Percentiles rank a stretch among this genome's conserved stretches.
These are phyloP conservation scores for Antigone vipio DNA, from an alignment of 2,113 vertebrate genomes.

Conservation along the genomic window DNA sequence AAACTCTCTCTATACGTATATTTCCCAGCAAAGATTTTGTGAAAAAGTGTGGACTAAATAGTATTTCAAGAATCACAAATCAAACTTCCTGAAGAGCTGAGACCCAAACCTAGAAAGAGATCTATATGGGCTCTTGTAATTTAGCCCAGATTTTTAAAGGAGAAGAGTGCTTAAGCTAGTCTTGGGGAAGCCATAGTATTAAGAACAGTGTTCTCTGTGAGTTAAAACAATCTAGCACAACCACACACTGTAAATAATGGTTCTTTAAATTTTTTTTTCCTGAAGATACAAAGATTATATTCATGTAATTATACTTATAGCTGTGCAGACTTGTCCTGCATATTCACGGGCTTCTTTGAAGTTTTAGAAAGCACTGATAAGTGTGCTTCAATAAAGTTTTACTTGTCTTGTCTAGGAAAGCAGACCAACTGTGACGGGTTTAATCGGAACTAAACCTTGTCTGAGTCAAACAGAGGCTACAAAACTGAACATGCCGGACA, in stretches of 20 bases:
- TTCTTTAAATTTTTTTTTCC: slow-evolving; percentile 7
- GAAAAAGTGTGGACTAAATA: background rate
- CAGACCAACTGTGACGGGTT: slow-evolving; percentile 6
- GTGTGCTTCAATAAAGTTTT: slow-evolving; percentile 1
- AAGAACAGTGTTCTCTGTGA: background rate
- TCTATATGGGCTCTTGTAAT: background rate
- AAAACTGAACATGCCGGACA: slow-evolving; percentile 21
- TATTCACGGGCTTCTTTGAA: slow-evolving; percentile 44
- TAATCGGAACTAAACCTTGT: slow-evolving; percentile 2
- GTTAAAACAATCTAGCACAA: background rate
- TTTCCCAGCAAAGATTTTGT: background rate
- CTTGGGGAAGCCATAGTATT: background rate
- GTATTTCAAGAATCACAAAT: background rate
- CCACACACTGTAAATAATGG: background rate
- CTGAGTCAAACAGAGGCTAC: slow-evolving; percentile 13
- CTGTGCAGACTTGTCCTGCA: slow-evolving; percentile 27
- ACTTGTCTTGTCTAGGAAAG: slow-evolving; percentile 42
- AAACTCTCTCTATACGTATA: background rate
- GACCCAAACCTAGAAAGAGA: background rate
- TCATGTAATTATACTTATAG: slow-evolving; percentile 6
- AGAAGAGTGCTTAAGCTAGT: background rate
- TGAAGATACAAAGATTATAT: slow-evolving; percentile 63
- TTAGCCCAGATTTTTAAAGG: background rate
- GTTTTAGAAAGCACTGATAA: slow-evolving; percentile 19
- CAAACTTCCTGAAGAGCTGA: background rate